Conservation (phyloP, 2,797 vertebrate species). For the Acipenser transmontanus region DNA sequence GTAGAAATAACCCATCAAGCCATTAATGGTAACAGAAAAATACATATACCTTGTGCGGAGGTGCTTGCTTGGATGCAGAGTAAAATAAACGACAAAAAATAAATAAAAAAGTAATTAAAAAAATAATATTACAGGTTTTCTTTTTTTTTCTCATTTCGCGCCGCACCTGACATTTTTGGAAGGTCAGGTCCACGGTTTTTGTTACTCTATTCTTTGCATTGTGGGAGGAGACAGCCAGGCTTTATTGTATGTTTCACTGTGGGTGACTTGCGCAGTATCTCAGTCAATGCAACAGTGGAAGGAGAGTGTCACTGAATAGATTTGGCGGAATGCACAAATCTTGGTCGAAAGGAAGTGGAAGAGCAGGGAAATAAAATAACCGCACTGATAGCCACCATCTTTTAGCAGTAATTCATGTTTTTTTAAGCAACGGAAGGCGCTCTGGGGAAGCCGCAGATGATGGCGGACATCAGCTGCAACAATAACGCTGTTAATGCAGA, state of each 20-base stretch:
- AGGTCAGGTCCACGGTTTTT: constrained; percentile 4
- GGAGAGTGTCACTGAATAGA: constrained; percentile 9
- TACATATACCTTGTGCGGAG: no score
- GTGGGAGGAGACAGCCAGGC: constrained; percentile 29
- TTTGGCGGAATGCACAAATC: constrained; percentile 13
- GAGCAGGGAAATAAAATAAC: constrained; percentile 23
- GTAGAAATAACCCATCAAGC: no score
- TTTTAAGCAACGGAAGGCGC: constrained; percentile 64
- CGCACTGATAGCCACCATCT: constrained; percentile 30
- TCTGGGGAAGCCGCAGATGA: constrained; percentile 65
- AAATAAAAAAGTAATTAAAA: no score
- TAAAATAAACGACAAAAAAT: no score
- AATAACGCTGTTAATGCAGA: constrained; percentile 73
- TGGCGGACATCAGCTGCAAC: constrained; percentile 82
- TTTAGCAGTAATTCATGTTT: constrained; percentile 19
- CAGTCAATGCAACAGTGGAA: constrained; percentile 27
- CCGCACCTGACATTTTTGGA: constrained; percentile 16
- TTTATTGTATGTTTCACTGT: constrained; percentile 8
- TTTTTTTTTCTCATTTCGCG: no score
- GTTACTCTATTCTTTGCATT: constrained; percentile 17
- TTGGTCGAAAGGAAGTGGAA: constrained; percentile 40
- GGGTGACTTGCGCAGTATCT: constrained; percentile 23
- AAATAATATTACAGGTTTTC: no score
- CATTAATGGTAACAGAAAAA: no score
- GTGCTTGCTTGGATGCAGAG: no score